Base-by-base conservation (phyloP, 2,113 vertebrate species). In the Cinclus mexicanus region DNA sequence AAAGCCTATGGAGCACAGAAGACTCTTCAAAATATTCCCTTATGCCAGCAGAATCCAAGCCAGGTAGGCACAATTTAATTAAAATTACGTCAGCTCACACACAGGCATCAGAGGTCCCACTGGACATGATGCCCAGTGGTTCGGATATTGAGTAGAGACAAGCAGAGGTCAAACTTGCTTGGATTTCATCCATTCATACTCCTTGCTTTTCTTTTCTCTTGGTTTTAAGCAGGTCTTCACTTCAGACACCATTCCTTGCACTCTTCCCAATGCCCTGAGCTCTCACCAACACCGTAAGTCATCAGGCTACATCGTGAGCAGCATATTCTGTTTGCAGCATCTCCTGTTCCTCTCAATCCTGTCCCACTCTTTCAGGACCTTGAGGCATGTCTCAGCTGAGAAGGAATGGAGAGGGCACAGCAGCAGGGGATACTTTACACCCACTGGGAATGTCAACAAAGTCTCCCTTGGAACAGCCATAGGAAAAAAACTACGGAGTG, bases 61-160 rank as follows among this genome's bases (percentile, higher is more conserved):
- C 96, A 90, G 93, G 79, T 88, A 97, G 91, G 84, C 50, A 86
- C 71, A 80, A 93, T 95, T 95, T 93, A 95, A 95, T 95, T 92
- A 83, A 90, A 94, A 80, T 78, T 9, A 96, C 10, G 1, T 94
- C 88, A 94, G 72, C 50, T 82, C 69, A 39, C 67, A 72, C 1
- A 3, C 47, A 77, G 63, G 56, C 95, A 68, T 75, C 12, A 12
- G 75, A 96, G 64, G 90, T 95, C 93, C 47, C 47, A 63, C 65
- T 47, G 68, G 79, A 92, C 64, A 26, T 0, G 0, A 61, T 35
- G 24, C 84, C 65, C 84, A 35, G 37, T 6, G 60, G 67, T 76
- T 93, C 56, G 65, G 53, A 76, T 57, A 49, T 35, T 44, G 37
- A 85, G 47, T 64, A 85, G 65, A 87, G 53, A 79, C 25, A 28